Evolutionary conservation across 2,888 invertebrate species (phyloP), one percentile per base, ranked within the genome.

Genomic region (Pedicia rivosa): DNA sequence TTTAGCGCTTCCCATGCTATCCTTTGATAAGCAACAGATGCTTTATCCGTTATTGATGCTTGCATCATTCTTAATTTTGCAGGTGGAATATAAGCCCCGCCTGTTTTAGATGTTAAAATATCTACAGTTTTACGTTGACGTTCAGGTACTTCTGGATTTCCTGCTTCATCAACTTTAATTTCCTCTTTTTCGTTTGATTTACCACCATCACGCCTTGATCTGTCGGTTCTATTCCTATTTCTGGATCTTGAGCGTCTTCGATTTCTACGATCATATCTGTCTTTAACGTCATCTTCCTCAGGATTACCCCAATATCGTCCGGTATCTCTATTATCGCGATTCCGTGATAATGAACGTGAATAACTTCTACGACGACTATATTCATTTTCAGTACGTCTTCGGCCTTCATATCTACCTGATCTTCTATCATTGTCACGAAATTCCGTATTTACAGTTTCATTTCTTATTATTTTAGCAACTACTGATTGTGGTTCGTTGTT

Each of bases 1-100:
- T 98, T 98, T 15, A 99, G 63, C 0, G 94, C 92, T 64, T 99
- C 97, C 98, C 98, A 99, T 2, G 97, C 86, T 34, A 98, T 77
- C 46, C 97, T 68, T 58, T 99, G 98, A 62, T 88, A 98, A 2
- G 88, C 87, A 16, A 79, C 75, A 42, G 91, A 88, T n/a, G 79
- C 70, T 65, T 98, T 98, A 53, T 98, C 97, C 0, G 86, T 87
- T 36, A 97, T 92, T 57, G 86, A 80, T 0, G 83, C 86, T 62
- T 97, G 95, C 87, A 97, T 87, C 74, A 94, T 70, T 15, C 84
- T 72, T 27, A 98, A 65, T 53, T 86, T 90, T 0, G 97, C 97
- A 1, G 97, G 98, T 2, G 98, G 98, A 50, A 99, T 98, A 51
- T 98, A 99, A 4, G 97, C 97, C 38, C 90, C 91, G 26, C 90